Conservation (phyloP, 2,888 invertebrate species). For the Leptinotarsa juncta region DNA sequence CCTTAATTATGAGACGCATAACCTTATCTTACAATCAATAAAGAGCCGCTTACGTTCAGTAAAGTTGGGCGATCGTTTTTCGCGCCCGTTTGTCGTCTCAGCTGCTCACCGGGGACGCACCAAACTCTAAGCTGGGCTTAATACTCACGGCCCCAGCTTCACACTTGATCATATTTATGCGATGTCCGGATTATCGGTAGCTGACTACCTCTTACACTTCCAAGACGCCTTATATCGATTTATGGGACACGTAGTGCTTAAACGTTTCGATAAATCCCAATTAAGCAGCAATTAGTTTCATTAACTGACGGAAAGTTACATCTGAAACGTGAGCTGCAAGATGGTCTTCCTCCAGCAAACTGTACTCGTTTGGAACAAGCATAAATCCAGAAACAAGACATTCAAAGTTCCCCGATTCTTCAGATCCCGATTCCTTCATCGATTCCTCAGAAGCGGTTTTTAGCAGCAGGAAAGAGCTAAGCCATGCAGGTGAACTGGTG, state of each 20-base stretch:
- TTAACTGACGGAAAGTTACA: constrained; percentile 15
- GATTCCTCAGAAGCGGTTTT: too few species aligned
- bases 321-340: constrained; percentile 12
- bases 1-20: constrained; percentile 47
- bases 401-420: neutral
- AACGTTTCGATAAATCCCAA: constrained; percentile 64
- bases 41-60: constrained; percentile 56
- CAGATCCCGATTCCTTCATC: neutral
- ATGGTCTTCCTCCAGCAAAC: neutral
- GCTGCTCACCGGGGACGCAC: constrained; percentile 63
- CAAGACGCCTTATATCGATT: constrained; percentile 66
- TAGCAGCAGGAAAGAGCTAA: too few species aligned
- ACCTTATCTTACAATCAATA: constrained; percentile 58
- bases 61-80: constrained; percentile 62
- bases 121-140: constrained; percentile 67
- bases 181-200: constrained; percentile 67
- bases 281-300: constrained; percentile 52
- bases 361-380: neutral
- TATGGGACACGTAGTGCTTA: constrained; percentile 63
- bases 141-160: constrained; percentile 66
- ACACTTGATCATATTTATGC: constrained; percentile 69
- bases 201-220: constrained; percentile 64
- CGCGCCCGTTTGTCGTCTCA: constrained; percentile 61
- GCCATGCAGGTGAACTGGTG: too few species aligned
- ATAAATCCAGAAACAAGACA: neutral